Base-by-base conservation (phyloP, 2,888 invertebrate genomes). In the Stenurella melanura region DNA sequence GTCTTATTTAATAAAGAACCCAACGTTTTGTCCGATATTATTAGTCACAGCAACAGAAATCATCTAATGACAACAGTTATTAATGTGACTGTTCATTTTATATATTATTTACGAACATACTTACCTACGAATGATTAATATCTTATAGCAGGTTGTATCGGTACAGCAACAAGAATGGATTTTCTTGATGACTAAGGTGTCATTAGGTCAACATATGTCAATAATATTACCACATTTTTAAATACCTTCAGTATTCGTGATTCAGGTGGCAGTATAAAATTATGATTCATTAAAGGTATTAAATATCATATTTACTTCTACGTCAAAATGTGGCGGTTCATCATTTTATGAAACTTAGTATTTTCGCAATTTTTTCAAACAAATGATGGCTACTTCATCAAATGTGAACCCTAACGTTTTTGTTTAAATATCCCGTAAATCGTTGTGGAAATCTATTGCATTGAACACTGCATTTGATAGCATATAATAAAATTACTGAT, bases 401-500 rank as follows among this genome's bases (percentile, higher is more conserved):
- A n/a, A 50, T 6, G 5, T n/a, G n/a, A n/a, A n/a, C 15, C 21
- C 15, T n/a, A 6, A 17, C n/a, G 50, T n/a, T 50, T n/a, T n/a
- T 50, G 5, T 50, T 6, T 1, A 50, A 50, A 50, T 50, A 50
- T n/a, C 6, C n/a, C n/a, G n/a, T 50, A 50, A 50, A n/a, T 50
- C 15, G 50, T 0, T 1, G 15, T 50, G n/a, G n/a, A 50, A 50
- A n/a, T 50, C 50, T 3, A 15, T 50, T 50, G 50, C 15, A 50
- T 50, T n/a, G 58, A 26, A 19, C 21, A 58, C 21, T 19, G 58
- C 19, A 34, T 34, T 18, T 63, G 61, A 63, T 21, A 64, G 50
- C 42, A 42, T 42, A 19, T 30, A 64, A 64, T 64, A 64, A 64
- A 64, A 64, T 38, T 64, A 17, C 26, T 61, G 7, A 30, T 61